Evolutionary conservation across 1,140 invertebrate genomes (phyloP).

Genomic region (Dinothrombium tinctorium): DNA sequence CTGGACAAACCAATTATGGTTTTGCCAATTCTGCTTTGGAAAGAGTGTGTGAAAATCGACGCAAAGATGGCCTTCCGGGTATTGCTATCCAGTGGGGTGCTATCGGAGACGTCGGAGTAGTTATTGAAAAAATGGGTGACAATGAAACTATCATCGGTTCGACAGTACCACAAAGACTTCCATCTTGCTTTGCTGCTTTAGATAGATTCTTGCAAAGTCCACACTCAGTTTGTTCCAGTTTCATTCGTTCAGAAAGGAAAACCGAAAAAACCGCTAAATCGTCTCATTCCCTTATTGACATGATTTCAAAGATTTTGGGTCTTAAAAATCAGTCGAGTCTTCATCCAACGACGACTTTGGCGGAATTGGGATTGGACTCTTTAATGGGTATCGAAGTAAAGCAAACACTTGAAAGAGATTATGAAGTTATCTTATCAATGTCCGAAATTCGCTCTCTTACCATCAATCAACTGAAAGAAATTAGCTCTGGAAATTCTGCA

Average conservation of each 20-base stretch:
- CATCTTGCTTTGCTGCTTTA: slow-evolving; percentile 57
- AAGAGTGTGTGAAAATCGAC: slow-evolving; percentile 61
- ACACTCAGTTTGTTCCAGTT: slow-evolving; percentile 9
- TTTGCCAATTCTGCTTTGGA: slow-evolving; percentile 91
- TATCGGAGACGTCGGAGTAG: slow-evolving; percentile 79
- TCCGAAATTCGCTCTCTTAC: slow-evolving; percentile 64
- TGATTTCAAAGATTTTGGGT: slow-evolving; percentile 60
- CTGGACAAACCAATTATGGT: slow-evolving; percentile 84
- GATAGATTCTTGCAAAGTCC: slow-evolving; percentile 36
- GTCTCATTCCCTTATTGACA: slow-evolving; percentile 29
- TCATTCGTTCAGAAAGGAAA: slow-evolving; percentile 4
- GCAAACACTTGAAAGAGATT: slow-evolving; percentile 75
- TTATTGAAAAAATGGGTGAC: slow-evolving; percentile 57
- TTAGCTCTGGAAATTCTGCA: slow-evolving; percentile 25
- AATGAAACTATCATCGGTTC: slow-evolving; percentile 73
- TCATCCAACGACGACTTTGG: slow-evolving; percentile 42
- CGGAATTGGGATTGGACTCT: slow-evolving; percentile 87
- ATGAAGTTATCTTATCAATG: slow-evolving; percentile 61
- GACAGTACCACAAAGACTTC: slow-evolving; percentile 69
- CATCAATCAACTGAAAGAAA: slow-evolving; percentile 39
- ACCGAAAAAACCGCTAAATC: slow-evolving; percentile 36
- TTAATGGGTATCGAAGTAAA: slow-evolving; percentile 96
- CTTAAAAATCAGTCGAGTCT: slow-evolving; percentile 57
- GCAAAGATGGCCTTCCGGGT: slow-evolving; percentile 40
- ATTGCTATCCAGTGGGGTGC: slow-evolving; percentile 90